Conservation (phyloP, 2,113 vertebrate genomes). For the Tupaia tana region DNA sequence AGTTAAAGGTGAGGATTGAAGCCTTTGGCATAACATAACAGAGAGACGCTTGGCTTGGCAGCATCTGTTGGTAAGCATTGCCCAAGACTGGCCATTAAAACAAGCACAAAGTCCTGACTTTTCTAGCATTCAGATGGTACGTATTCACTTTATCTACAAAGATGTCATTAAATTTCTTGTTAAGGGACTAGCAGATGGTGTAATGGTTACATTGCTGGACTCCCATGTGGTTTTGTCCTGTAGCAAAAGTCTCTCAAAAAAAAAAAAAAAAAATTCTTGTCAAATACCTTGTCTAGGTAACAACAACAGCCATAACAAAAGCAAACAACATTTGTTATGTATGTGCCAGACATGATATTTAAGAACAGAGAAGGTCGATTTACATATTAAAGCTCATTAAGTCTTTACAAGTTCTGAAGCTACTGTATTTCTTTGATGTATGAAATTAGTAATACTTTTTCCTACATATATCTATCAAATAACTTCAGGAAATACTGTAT, state of each 20-base stretch:
- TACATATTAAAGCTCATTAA: neutral
- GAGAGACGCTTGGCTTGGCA: neutral
- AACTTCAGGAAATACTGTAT: neutral
- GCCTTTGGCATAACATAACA: neutral
- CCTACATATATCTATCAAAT: neutral
- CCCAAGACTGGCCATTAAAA: neutral
- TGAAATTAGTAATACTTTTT: neutral
- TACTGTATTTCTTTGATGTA: neutral
- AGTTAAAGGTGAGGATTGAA: neutral
- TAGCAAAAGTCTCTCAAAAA: no score
- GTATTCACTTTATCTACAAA: neutral
- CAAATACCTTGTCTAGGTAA: neutral
- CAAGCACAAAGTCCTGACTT: neutral
- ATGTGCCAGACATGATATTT: neutral
- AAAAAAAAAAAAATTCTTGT: neutral
- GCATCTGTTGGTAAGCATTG: neutral
- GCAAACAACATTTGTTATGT: neutral
- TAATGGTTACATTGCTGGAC: no score
- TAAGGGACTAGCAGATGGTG: neutral
- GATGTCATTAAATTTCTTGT: neutral
- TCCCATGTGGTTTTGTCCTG: no score
- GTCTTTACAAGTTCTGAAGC: neutral
- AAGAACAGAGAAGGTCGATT: neutral
- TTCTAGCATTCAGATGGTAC: neutral
- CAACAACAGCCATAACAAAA: neutral